Conservation (phyloP, 1,140 invertebrate genomes). For the Chlorops oryzae region DNA sequence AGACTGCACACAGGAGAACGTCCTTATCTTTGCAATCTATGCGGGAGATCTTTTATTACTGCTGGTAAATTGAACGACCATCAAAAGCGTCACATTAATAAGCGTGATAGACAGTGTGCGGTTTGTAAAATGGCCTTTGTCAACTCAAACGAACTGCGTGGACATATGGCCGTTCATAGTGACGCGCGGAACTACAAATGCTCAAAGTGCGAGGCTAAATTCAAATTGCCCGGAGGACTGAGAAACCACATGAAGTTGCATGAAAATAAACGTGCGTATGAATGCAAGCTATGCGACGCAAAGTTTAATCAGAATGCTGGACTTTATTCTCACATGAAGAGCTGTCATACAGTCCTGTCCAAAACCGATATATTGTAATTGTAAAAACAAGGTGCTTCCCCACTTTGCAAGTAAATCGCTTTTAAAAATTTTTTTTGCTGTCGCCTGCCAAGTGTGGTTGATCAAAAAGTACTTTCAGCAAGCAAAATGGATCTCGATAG, state of each 20-base stretch:
- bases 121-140: not conserved
- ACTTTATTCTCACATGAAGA: too few species aligned
- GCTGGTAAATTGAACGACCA: slow-evolving; percentile 1
- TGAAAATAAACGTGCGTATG: too few species aligned
- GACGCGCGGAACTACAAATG: not conserved
- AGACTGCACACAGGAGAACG: slow-evolving; percentile 54
- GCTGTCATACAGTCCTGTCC: too few species aligned
- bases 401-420: too few species aligned
- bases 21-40: slow-evolving; percentile 51
- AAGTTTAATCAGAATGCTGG: too few species aligned
- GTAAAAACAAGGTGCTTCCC: too few species aligned
- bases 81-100: not conserved
- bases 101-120: not conserved
- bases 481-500: too few species aligned
- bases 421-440: too few species aligned
- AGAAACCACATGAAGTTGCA: not conserved
- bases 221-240: not conserved
- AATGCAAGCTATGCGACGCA: too few species aligned
- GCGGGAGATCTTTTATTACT: slow-evolving; percentile 31
- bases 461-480: too few species aligned
- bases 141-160: not conserved
- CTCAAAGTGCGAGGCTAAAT: not conserved
- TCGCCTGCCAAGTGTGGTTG: too few species aligned
- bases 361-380: too few species aligned
- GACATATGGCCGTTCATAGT: not conserved